Evolutionary conservation across 1,140 invertebrate species (phyloP).

Genomic region (Pogonomyrmex barbatus): DNA sequence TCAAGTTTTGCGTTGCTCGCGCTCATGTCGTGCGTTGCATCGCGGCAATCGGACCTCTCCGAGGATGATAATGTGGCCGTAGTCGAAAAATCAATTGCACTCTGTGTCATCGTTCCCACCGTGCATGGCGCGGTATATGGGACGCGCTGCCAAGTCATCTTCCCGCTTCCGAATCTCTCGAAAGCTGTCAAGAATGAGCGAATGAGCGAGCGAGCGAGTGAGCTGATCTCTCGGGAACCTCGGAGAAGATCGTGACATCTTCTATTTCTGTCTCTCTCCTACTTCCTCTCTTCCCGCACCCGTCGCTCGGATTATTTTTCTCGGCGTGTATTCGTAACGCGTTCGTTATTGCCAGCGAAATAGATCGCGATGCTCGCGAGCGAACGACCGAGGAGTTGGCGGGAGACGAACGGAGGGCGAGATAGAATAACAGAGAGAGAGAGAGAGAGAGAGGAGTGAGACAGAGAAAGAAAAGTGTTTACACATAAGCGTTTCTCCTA

Average conservation of each 20-base stretch:
- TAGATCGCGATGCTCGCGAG: slow-evolving; percentile 27
- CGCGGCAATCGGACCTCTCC: not conserved
- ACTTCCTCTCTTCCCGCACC: not conserved
- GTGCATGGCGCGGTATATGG: slow-evolving; percentile 16
- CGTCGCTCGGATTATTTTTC: slow-evolving; percentile 39
- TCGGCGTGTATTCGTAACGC: not conserved
- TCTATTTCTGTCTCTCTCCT: not conserved
- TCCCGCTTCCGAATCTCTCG: slow-evolving; percentile 23
- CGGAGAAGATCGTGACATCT: slow-evolving; percentile 22
- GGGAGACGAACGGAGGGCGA: slow-evolving; percentile 11
- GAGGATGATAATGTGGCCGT: not conserved
- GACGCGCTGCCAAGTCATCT: slow-evolving; percentile 14
- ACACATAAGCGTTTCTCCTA: slow-evolving; percentile 55
- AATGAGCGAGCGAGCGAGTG: not conserved
- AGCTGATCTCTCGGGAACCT: not conserved
- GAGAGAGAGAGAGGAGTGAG: slow-evolving; percentile 7
- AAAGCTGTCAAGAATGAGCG: slow-evolving; percentile 42
- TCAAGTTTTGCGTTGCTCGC: slow-evolving; percentile 6
- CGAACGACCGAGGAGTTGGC: slow-evolving; percentile 33
- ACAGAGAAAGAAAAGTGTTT: slow-evolving; percentile 29
- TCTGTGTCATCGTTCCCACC: slow-evolving; percentile 26
- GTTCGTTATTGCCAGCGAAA: slow-evolving; percentile 42
- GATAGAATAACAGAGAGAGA: slow-evolving; percentile 34
- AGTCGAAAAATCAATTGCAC: slow-evolving; percentile 6
- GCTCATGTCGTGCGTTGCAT: not conserved